phyloP scores from a whole-genome alignment of 2,113 vertebrate species.

The Neopipo cinnamomea region DNA sequence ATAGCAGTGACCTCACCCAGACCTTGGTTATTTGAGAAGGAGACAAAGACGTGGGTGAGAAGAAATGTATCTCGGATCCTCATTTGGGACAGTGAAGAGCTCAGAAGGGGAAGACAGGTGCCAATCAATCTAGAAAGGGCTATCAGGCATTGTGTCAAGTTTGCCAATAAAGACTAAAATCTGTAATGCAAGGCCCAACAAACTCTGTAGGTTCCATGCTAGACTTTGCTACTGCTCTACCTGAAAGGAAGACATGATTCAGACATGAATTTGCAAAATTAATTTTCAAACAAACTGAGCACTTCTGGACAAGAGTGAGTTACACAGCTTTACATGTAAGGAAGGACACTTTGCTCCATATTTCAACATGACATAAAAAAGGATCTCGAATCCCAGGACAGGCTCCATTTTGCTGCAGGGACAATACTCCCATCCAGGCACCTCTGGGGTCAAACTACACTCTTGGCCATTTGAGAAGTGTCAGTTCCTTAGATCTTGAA shows the following conservation, averaged over 20 bases:
- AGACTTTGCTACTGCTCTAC: not conserved
- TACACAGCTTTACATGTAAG: not conserved
- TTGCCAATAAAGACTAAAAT: not conserved
- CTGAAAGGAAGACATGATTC: not conserved
- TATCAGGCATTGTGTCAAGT: not conserved
- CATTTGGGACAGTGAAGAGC: not conserved
- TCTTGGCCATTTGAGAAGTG: not conserved
- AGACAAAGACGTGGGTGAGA: not conserved
- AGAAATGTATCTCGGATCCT: not conserved
- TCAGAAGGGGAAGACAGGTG: not conserved
- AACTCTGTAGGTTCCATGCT: not conserved
- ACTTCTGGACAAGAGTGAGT: not conserved
- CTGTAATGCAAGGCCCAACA: not conserved
- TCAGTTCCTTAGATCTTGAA: not conserved
- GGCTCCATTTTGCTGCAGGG: not conserved
- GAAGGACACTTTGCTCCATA: not conserved
- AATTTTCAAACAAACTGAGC: not conserved
- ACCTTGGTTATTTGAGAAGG: not conserved
- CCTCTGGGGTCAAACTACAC: not conserved
- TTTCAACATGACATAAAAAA: not conserved
- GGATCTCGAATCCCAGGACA: fast-evolving
- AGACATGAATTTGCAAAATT: not conserved
- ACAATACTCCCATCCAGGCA: not conserved
- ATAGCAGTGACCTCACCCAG: not conserved
- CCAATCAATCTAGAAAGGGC: not conserved